Percentiles rank a stretch among this genome's conserved stretches.
These are phyloP conservation scores for Aurelia aurita DNA, from an alignment of 30 jellyfish, hydroid and myxozoan species.

Conservation along the genomic window DNA sequence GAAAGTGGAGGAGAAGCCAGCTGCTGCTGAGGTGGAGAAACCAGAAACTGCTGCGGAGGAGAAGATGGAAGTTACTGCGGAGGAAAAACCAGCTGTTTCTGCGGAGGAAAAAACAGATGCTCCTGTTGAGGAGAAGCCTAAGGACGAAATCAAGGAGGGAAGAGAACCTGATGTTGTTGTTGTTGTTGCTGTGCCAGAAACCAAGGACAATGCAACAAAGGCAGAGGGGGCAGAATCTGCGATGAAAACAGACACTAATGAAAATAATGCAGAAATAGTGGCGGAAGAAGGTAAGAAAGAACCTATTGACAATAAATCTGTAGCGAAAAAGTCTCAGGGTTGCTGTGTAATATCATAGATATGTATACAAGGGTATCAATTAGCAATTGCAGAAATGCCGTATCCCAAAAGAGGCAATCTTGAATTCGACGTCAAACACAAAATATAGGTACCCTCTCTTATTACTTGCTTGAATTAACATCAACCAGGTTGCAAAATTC, in stretches of 20 bases:
- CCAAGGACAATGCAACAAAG: not conserved
- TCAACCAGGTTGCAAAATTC: too few species aligned
- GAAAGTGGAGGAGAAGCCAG: too few species aligned
- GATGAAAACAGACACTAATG: not conserved
- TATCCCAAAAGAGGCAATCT: too few species aligned
- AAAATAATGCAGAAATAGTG: constrained; percentile 5
- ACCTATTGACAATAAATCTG: constrained; percentile 12
- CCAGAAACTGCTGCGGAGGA: too few species aligned
- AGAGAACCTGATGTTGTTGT: not conserved
- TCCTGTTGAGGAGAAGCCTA: not conserved
- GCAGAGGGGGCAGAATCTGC: constrained; percentile 39
- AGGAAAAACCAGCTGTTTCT: too few species aligned
- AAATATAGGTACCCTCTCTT: too few species aligned
- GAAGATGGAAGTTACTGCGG: too few species aligned
- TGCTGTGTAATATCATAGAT: constrained; percentile 47
- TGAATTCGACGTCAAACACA: too few species aligned
- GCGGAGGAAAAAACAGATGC: constrained; percentile 4
- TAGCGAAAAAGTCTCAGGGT: constrained; percentile 35
- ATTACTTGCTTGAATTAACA: too few species aligned
- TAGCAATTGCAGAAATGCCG: too few species aligned
- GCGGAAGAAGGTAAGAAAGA: constrained; percentile 30
- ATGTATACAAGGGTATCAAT: too few species aligned
- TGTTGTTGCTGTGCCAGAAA: not conserved
- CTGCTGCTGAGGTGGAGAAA: too few species aligned
- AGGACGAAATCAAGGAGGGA: not conserved